Evolutionary conservation across 2,797 vertebrate genomes (phyloP), one percentile per base, ranked within the genome.

Genomic region (Hoplostethus atlanticus): DNA sequence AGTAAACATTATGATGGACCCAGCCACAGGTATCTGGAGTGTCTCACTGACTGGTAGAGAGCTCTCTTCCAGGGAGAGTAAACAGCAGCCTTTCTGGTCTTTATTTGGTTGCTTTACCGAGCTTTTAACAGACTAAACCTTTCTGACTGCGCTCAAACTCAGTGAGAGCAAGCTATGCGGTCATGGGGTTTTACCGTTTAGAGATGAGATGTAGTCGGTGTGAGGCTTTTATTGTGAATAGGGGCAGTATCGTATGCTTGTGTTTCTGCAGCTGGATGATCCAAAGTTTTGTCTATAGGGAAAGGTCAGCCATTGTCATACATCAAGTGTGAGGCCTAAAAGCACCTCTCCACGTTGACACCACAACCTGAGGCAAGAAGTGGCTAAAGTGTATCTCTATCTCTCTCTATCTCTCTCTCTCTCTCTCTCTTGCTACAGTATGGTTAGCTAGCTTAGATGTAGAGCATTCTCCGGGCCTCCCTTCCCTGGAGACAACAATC

Each of bases 51-150:
- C 85, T 80, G 73, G 54, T 74, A 61, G 77, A 77, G 80, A 81
- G 85, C 76, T 61, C 67, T 87, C 74, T 57, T 81, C 71, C 62
- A 70, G 53, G 0, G 28, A 76, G 81, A 77, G 88, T 95, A 93
- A 94, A 95, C 93, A 93, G 38, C 0, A 73, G 71, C 79, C 84
- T 86, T 85, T 90, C 91, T 91, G 89, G 78, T 86, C 92, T 92
- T 91, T 92, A 92, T 94, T 94, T 93, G 87, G 91, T 92, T 87
- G 87, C 87, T 92, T 91, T 92, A 75, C 61, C 34, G 69, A 76
- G 84, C 76, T 90, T 87, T 87, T 71, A 84, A 71, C 81, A 77
- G 76, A 60, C 84, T 77, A 53, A 82, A 84, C 82, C 77, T 65
- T 48, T 72, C 77, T 4, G 69, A 64, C 77, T 73, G 56, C 0